These are phyloP conservation scores for Corythornis madagascariensis DNA, from an alignment of 2,113 vertebrate genomes.

Conservation along the genomic window DNA sequence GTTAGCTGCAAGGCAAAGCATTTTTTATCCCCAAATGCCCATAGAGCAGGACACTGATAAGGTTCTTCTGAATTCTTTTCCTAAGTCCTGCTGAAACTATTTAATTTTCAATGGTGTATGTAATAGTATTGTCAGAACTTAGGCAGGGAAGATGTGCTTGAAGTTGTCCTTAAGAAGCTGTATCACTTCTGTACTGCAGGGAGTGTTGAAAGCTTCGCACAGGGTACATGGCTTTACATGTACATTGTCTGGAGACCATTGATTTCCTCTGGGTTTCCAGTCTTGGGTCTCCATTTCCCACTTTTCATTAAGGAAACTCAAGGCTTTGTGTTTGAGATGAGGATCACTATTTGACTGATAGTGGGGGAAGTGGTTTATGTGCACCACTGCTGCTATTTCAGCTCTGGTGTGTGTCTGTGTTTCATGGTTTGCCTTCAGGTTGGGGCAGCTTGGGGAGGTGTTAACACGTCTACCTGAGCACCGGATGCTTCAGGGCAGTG, in stretches of 20 bases:
- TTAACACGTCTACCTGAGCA: accelerated
- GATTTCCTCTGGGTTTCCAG: neutral
- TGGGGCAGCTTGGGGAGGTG: neutral
- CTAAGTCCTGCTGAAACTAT: neutral
- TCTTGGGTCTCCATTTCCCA: neutral
- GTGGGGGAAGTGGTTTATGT: accelerated
- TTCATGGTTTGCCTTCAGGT: accelerated
- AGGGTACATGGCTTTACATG: accelerated
- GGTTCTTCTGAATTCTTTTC: neutral
- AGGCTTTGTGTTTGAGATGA: neutral
- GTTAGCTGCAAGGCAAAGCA: neutral
- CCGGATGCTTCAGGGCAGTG: accelerated
- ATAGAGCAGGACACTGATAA: neutral
- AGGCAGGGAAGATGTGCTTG: neutral
- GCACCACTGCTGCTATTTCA: accelerated
- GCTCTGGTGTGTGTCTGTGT: neutral
- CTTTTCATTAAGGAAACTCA: neutral
- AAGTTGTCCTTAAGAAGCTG: neutral
- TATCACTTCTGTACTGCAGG: neutral
- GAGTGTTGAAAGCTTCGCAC: neutral
- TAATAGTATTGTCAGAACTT: neutral
- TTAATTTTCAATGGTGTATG: accelerated
- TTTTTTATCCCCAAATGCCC: neutral
- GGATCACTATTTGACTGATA: accelerated
- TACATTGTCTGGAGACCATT: accelerated